These are phyloP conservation scores for Gymnothorax reevesii DNA, from an alignment of 2,797 vertebrate genomes.

Conservation along the genomic window DNA sequence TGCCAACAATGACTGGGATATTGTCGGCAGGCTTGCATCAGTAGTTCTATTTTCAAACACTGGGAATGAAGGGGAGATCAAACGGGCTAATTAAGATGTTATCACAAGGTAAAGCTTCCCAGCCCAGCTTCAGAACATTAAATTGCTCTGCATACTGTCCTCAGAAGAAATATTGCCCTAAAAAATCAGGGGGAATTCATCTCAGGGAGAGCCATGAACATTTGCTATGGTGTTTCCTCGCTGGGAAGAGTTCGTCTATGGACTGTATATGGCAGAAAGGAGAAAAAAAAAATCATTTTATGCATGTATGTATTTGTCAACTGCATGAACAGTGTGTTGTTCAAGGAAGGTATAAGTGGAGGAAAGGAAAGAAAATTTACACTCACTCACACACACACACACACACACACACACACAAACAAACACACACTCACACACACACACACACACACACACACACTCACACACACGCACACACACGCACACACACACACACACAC, in stretches of 20 bases:
- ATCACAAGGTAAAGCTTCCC: neutral
- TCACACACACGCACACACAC: no score
- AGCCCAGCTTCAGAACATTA: neutral
- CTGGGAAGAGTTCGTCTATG: neutral
- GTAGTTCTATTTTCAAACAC: neutral
- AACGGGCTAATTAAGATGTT: slow-evolving; percentile 10
- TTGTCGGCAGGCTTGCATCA: neutral
- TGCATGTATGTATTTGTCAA: neutral
- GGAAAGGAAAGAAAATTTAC: no score
- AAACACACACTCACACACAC: no score
- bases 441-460: no score
- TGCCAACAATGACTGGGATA: neutral
- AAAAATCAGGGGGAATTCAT: no score
- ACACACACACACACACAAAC: no score
- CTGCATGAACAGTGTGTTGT: neutral
- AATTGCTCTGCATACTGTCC: neutral
- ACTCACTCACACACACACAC: no score
- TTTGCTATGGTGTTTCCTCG: neutral
- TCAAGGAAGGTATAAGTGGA: neutral
- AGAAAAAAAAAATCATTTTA: neutral
- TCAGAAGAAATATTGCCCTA: neutral
- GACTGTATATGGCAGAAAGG: no score
- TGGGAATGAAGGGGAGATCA: neutral
- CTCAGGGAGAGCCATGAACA: neutral
- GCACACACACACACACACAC: no score